A percentile compares a stretch with the other conserved stretches of the same genome.
phyloP scores from a whole-genome alignment of 1,140 invertebrate genomes.

The Cotesia typhae region DNA sequence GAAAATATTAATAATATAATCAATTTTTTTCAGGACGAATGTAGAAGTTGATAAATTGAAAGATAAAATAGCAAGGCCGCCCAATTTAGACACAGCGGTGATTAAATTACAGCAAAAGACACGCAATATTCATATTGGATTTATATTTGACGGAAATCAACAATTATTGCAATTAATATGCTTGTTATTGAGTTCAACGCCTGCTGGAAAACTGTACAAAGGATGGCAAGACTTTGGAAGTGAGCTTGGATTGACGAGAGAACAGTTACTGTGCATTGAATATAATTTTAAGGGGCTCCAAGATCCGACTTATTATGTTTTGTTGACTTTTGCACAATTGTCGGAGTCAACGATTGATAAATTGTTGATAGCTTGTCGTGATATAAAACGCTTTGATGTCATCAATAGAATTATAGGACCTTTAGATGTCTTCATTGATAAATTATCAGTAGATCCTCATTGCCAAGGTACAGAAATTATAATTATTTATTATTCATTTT shows the following conservation, averaged over 20 bases:
- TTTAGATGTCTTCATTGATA: conserved; percentile 43
- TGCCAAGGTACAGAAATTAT: neutral
- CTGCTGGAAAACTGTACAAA: conserved; percentile 49
- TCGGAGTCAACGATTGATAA: conserved; percentile 51
- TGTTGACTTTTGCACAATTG: conserved; percentile 51
- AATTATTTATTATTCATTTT: neutral
- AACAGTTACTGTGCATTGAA: conserved; percentile 58
- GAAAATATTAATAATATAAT: neutral
- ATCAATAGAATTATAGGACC: conserved; percentile 49
- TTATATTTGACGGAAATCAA: conserved; percentile 51
- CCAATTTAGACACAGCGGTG: conserved; percentile 47
- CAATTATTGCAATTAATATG: conserved; percentile 50
- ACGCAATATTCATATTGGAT: conserved; percentile 48
- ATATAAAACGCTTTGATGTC: conserved; percentile 50
- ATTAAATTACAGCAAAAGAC: conserved; percentile 42
- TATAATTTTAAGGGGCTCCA: conserved; percentile 54
- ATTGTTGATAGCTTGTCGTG: conserved; percentile 46
- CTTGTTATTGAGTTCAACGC: conserved; percentile 50
- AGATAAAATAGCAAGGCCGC: conserved; percentile 47
- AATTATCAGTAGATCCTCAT: conserved; percentile 25
- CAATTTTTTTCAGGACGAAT: neutral
- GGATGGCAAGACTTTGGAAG: conserved; percentile 55
- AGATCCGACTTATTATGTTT: conserved; percentile 56
- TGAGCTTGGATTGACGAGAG: conserved; percentile 46
- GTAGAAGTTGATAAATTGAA: conserved; percentile 47